A percentile compares a stretch with the other conserved stretches of the same genome.
Evolutionary conservation across 2,113 vertebrate genomes (phyloP).

Genomic region (Coryphaenoides rupestris): DNA sequence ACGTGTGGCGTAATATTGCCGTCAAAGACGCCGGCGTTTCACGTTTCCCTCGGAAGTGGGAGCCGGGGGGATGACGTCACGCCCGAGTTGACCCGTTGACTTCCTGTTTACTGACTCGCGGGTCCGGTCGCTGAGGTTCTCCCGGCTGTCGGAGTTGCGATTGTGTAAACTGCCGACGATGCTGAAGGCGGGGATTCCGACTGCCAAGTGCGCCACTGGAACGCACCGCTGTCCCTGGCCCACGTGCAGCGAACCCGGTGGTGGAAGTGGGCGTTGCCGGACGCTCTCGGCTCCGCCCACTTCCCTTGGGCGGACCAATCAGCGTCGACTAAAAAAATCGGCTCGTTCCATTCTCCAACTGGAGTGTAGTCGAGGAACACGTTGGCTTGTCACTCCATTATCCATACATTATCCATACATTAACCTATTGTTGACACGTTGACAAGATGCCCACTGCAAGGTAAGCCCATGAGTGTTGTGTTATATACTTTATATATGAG

Average conservation of each 20-base stretch:
- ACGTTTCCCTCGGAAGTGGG: no score
- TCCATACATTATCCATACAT: constrained; percentile 24
- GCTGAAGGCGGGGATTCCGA: neutral
- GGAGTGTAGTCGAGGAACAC: constrained; percentile 48
- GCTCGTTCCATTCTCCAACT: constrained; percentile 47
- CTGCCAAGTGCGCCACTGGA: neutral
- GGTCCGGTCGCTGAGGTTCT: no score
- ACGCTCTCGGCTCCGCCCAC: constrained; percentile 34
- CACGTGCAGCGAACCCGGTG: constrained; percentile 51
- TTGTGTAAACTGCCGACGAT: no score
- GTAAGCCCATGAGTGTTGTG: constrained; percentile 48
- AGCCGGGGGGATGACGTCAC: no score
- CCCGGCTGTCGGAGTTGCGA: no score
- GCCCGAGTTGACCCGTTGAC: no score
- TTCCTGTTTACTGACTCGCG: no score
- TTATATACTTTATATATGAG: no score
- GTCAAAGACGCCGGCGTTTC: no score
- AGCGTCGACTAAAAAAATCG: constrained; percentile 18
- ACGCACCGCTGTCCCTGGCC: constrained; percentile 11
- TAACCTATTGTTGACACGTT: constrained; percentile 11
- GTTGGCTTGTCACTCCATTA: constrained; percentile 43
- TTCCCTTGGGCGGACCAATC: constrained; percentile 34
- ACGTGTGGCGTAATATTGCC: no score
- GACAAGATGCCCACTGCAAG: constrained; percentile 67
- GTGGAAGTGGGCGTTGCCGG: no score